Evolutionary conservation across 53 echinoderm and acorn worm genomes (phyloP).

Genomic region (Stichopus horrens): DNA sequence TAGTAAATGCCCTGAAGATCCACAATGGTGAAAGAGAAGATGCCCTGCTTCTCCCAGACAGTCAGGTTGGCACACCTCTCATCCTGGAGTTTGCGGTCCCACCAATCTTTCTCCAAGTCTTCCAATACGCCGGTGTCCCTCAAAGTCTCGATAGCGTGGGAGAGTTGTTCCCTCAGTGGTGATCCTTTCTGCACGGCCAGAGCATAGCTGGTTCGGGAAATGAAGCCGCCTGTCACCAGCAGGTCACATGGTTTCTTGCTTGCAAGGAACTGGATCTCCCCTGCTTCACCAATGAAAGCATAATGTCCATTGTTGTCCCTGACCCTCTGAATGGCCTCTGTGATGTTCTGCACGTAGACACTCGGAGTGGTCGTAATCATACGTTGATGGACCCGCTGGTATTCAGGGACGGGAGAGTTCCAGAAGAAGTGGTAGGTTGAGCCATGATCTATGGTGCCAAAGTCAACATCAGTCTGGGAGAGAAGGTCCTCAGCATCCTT

Average conservation of each 20-base stretch:
- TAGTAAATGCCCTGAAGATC: constrained; percentile 87
- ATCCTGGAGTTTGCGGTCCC: constrained; percentile 68
- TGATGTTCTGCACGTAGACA: constrained; percentile 61
- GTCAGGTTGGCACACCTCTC: constrained; percentile 79
- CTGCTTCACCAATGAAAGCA: constrained; percentile 92
- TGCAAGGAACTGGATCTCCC: constrained; percentile 68
- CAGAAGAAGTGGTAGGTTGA: constrained; percentile 87
- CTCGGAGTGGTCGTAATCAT: constrained; percentile 77
- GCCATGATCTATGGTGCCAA: constrained; percentile 82
- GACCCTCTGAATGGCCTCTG: constrained; percentile 71
- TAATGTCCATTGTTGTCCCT: constrained; percentile 73
- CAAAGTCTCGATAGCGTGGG: constrained; percentile 85
- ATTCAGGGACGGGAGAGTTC: constrained; percentile 83
- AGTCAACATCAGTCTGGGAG: constrained; percentile 76
- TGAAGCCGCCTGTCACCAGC: constrained; percentile 74
- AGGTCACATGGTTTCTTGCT: constrained; percentile 85
- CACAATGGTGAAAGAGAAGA: constrained; percentile 83
- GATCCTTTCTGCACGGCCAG: constrained; percentile 88
- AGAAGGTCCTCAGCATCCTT: constrained; percentile 72
- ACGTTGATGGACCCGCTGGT: constrained; percentile 86
- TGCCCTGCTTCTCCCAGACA: constrained; percentile 84
- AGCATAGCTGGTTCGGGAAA: constrained; percentile 88
- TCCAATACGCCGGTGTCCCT: constrained; percentile 92
- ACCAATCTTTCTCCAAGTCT: constrained; percentile 90
- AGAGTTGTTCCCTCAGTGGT: constrained; percentile 74